Conservation (phyloP, 2,888 invertebrate genomes). For the Melipona beecheii region DNA sequence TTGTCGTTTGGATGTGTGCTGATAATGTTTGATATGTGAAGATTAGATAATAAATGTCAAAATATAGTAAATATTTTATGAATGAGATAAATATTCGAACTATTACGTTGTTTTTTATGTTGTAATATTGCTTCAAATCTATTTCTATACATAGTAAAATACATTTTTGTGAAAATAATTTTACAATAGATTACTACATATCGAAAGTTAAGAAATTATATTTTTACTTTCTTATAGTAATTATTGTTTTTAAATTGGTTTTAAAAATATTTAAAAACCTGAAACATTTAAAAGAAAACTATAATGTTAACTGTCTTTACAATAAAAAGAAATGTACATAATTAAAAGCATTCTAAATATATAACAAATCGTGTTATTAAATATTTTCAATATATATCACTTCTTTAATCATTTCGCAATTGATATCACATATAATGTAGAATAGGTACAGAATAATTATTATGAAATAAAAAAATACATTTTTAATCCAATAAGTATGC, state of each 20-base stretch:
- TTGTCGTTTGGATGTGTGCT: slow-evolving; percentile 20
- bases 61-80: slow-evolving; percentile 28
- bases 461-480: neutral
- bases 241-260: slow-evolving; percentile 2
- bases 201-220: neutral
- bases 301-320: neutral
- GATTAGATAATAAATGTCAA: slow-evolving; percentile 24
- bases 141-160: slow-evolving; percentile 34
- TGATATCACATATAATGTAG: neutral
- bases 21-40: slow-evolving; percentile 19
- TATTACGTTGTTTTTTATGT: slow-evolving; percentile 16
- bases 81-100: slow-evolving; percentile 6
- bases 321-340: slow-evolving; percentile 6
- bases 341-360: slow-evolving; percentile 10
- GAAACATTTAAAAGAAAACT: neutral
- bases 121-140: slow-evolving; percentile 8
- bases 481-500: neutral
- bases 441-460: neutral
- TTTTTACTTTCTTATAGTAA: neutral
- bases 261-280: neutral
- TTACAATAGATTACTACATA: slow-evolving; percentile 5
- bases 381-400: slow-evolving; percentile 12
- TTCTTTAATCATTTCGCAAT: neutral
- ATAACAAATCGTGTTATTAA: slow-evolving; percentile 15
- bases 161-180: slow-evolving; percentile 10